Percentiles rank a stretch among this genome's conserved stretches.
Evolutionary conservation across 2,888 invertebrate species (phyloP).

Genomic region (Himalopsyche kuldschensis): DNA sequence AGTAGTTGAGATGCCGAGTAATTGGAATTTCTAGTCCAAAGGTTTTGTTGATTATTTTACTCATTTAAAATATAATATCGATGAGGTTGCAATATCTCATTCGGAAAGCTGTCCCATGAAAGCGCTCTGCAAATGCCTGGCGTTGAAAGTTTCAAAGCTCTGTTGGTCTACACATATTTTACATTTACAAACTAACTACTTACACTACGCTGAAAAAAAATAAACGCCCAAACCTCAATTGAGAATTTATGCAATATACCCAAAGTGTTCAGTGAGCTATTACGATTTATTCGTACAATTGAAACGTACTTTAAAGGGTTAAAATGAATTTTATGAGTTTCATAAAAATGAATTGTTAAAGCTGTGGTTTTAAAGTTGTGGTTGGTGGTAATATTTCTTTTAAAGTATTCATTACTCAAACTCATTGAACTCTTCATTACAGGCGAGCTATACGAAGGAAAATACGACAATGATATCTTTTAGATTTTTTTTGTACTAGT

Average conservation of each 20-base stretch:
- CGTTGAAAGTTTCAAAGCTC: neutral
- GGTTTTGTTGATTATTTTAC: too few species aligned
- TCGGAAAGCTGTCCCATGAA: neutral
- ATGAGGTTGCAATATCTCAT: neutral
- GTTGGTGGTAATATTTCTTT: too few species aligned
- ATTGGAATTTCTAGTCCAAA: too few species aligned
- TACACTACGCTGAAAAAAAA: neutral
- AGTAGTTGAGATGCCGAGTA: too few species aligned
- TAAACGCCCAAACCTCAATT: neutral
- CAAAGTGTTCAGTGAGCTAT: neutral
- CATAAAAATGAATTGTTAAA: too few species aligned
- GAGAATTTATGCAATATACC: neutral
- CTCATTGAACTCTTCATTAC: too few species aligned
- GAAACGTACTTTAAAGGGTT: neutral
- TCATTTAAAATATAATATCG: neutral
- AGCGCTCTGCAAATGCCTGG: neutral
- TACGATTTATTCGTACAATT: neutral
- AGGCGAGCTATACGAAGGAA: too few species aligned
- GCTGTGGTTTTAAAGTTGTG: too few species aligned
- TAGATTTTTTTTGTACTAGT: too few species aligned
- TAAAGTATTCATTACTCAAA: too few species aligned
- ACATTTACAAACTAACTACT: neutral
- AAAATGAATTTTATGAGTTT: too few species aligned
- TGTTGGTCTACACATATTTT: neutral
- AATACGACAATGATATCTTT: too few species aligned